phyloP scores from a whole-genome alignment of 2,888 invertebrate genomes.

The Poecilus cupreus region DNA sequence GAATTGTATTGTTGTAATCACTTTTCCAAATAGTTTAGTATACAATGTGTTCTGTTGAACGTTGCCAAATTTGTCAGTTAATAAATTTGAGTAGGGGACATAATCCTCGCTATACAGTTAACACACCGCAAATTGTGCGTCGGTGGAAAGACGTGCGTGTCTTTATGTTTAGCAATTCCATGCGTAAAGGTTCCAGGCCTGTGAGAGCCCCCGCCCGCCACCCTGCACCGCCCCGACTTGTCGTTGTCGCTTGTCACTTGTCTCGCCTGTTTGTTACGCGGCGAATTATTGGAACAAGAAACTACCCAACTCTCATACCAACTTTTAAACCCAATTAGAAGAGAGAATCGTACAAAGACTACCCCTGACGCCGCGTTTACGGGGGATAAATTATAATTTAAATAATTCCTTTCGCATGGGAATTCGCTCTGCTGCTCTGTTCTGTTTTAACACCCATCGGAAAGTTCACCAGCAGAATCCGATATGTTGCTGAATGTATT shows the following conservation, averaged over 20 bases:
- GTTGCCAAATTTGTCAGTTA: no score
- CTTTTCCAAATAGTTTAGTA: no score
- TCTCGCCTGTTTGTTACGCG: conserved; percentile 19
- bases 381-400: conserved; percentile 44
- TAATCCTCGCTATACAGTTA: no score
- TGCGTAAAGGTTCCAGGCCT: neutral
- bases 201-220: neutral
- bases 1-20: no score
- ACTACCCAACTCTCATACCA: conserved; percentile 38
- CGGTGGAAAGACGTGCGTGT: neutral
- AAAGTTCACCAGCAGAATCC: neutral
- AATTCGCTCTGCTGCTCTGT: neutral
- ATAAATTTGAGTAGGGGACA: no score
- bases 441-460: conserved; percentile 3
- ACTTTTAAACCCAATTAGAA: conserved; percentile 47
- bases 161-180: conserved; percentile 12
- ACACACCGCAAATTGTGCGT: no score
- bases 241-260: conserved; percentile 12
- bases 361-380: neutral
- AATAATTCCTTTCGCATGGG: conserved; percentile 44
- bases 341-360: conserved; percentile 41
- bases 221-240: neutral
- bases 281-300: conserved; percentile 48
- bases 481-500: neutral
- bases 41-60: no score